A percentile compares a stretch with the other conserved stretches of the same genome.
Conservation (phyloP, 2,113 vertebrate genomes). For the Diphyllodes magnificus region DNA sequence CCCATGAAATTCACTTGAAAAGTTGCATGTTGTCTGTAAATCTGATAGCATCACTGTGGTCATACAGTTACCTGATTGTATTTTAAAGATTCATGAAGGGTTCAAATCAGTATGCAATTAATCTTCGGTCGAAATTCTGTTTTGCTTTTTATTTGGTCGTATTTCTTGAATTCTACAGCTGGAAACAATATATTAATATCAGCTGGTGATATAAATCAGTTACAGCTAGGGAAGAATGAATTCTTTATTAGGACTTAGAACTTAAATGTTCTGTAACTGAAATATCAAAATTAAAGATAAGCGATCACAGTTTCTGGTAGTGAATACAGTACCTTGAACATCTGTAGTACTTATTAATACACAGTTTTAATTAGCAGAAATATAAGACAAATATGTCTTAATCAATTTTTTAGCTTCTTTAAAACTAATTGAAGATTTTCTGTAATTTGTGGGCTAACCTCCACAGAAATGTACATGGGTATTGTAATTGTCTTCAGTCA, state of each 20-base stretch:
- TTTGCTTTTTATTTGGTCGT: background rate
- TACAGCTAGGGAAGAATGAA: background rate
- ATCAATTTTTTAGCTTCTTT: background rate
- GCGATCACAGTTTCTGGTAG: background rate
- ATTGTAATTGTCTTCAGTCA: background rate
- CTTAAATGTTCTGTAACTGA: background rate
- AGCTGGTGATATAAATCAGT: background rate
- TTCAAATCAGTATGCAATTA: background rate
- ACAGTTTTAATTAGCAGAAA: background rate
- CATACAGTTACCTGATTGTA: background rate
- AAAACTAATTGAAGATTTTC: background rate
- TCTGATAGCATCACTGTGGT: background rate
- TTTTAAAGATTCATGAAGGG: background rate
- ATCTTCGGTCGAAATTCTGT: background rate
- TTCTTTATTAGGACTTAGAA: background rate
- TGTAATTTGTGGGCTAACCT: background rate
- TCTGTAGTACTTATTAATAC: background rate
- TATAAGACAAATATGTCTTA: background rate
- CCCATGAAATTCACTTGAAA: background rate
- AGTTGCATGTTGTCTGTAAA: constrained; percentile 59
- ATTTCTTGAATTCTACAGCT: background rate
- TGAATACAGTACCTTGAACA: background rate
- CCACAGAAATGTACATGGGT: background rate
- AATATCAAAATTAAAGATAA: background rate
- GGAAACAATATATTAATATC: background rate